Evolutionary conservation across 1,140 invertebrate species (phyloP).

Genomic region (Scaptomyza pallida): DNA sequence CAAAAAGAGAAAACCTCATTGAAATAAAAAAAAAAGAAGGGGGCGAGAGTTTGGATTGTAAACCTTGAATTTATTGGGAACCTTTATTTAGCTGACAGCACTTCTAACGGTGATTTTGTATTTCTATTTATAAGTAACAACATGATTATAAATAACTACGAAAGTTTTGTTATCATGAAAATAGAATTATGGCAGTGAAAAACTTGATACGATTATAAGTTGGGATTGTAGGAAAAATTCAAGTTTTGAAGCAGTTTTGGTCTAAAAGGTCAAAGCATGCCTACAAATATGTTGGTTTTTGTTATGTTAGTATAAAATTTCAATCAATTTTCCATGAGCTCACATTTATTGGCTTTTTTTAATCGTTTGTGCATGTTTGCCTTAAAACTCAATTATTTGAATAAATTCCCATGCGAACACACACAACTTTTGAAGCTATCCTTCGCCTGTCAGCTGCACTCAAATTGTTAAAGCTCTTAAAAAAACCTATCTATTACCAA

Average conservation of each 20-base stretch:
- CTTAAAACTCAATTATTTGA: slow-evolving; percentile 9
- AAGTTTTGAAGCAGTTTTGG: too few relatives aligned
- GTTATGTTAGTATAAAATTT: too few relatives aligned
- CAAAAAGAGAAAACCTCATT: slow-evolving; percentile 51
- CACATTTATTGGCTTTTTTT: too few relatives aligned
- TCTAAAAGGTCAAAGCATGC: too few relatives aligned
- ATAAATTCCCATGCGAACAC: slow-evolving; percentile 16
- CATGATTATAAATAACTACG: slow-evolving; percentile 16
- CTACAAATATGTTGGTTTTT: too few relatives aligned
- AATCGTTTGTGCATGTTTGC: too few relatives aligned
- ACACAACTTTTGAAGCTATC: slow-evolving; percentile 5
- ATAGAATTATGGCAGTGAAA: not conserved
- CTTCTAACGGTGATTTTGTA: slow-evolving; percentile 23
- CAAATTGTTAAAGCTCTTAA: slow-evolving; percentile 44
- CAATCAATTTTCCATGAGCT: too few relatives aligned
- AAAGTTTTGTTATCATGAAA: slow-evolving; percentile 14
- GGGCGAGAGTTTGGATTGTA: slow-evolving; percentile 23
- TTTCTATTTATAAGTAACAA: slow-evolving; percentile 19
- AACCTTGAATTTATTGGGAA: slow-evolving; percentile 39
- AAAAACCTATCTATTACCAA: slow-evolving; percentile 66
- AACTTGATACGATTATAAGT: not conserved
- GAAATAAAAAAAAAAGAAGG: too few relatives aligned
- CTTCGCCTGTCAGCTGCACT: slow-evolving; percentile 28
- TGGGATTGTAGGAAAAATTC: not conserved
- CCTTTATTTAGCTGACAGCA: slow-evolving; percentile 35